Evolutionary conservation across 2,888 invertebrate genomes (phyloP), one percentile per base, ranked within the genome.

Genomic region (Myopa testacea): DNA sequence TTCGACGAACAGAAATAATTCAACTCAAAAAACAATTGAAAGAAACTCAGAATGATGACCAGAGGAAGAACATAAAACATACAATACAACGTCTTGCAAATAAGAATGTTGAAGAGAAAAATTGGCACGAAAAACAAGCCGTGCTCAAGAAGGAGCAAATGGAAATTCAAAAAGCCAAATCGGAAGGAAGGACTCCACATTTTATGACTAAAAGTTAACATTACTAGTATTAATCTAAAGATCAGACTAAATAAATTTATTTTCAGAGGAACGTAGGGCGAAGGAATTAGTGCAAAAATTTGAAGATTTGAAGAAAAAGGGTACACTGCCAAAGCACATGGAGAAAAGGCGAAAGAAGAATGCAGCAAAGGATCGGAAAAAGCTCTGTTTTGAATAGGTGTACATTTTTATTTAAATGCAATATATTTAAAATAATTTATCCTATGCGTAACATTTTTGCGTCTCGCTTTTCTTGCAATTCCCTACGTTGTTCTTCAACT

Each of bases 391-490:
- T 79, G 86, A 88, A 82, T 89, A 86, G 78, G 75, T 55, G 52
- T 34, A 70, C 3, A 77, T 65, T 52, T 74, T 73, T 77, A 62
- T 72, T 71, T 50, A 6, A 50, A 62, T 50, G 45, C 40, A 75
- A 67, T 40, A 19, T 52, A 5, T 14, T 45, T 60, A 26, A 50
- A 10, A 34, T 40, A 10, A 14, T 58, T 86, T 90, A 92, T 80
- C 90, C 93, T 78, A 95, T 95, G 90, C 98, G 92, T 84, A 98
- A 92, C 93, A 98, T 93, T 91, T 97, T 98, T 0, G 97, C 95
- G 90, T 97, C 96, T 87, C 94, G 93, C 86, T 93, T 93, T 87
- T 96, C 96, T 90, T 95, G 93, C 75, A 98, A 87, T 83, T 93
- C 92, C 84, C 93, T 93, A 85, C 93, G 92, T 87, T 96, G 95